phyloP scores from a whole-genome alignment of 2,113 vertebrate genomes.

The Thalassarche chlororhynchos region DNA sequence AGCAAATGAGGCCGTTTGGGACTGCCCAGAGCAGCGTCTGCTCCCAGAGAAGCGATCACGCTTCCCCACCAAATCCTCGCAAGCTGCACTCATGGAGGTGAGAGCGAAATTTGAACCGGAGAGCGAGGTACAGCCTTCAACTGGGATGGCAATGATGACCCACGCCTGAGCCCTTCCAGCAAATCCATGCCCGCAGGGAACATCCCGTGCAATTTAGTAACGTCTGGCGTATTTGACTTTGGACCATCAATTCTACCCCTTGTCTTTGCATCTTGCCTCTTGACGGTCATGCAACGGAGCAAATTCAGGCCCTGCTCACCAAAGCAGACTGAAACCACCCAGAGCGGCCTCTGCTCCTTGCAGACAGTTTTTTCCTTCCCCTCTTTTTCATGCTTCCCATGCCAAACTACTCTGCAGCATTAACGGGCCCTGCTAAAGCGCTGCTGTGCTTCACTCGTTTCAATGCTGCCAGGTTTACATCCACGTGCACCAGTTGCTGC shows the following conservation, averaged over 20 bases:
- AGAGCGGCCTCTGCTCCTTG: not conserved
- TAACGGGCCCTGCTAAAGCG: not conserved
- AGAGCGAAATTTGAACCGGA: accelerated
- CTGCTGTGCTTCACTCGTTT: not conserved
- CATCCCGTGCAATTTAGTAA: not conserved
- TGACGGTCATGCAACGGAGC: accelerated
- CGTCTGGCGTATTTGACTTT: accelerated
- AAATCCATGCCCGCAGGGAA: not conserved
- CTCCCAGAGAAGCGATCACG: accelerated
- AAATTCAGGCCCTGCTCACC: not conserved
- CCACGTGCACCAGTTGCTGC: not conserved
- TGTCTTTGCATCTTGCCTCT: not conserved
- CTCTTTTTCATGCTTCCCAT: not conserved
- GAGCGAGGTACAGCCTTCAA: not conserved
- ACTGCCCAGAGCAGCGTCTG: accelerated
- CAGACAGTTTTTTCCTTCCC: not conserved
- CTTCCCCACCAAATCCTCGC: not conserved
- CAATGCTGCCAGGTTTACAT: accelerated
- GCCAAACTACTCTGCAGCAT: not conserved
- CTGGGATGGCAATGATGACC: accelerated
- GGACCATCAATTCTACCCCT: not conserved
- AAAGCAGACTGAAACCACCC: not conserved
- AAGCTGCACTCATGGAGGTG: accelerated
- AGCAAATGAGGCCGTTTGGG: not conserved
- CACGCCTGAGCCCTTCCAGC: not conserved